phyloP scores from a whole-genome alignment of 2,797 vertebrate genomes.

The Spinus pinus region DNA sequence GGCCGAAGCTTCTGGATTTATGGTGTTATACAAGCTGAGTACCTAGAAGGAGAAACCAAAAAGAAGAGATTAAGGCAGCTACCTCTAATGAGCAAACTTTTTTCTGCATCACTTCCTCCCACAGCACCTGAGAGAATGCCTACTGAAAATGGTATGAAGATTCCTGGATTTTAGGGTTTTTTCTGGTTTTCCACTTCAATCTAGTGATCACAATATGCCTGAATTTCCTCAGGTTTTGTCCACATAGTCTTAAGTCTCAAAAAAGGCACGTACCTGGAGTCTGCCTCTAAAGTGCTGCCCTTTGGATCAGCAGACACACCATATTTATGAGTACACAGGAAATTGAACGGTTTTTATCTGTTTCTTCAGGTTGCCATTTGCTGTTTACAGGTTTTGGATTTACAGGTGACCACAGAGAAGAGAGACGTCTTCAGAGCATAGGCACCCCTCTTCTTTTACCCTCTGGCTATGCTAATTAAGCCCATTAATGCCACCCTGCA shows the following conservation, averaged over 20 bases:
- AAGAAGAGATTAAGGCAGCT: not conserved
- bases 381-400: not conserved
- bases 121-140: not conserved
- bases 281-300: not conserved
- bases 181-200: not conserved
- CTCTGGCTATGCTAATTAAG: not conserved
- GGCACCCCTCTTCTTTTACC: not conserved
- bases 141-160: not conserved
- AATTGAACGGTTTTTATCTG: not conserved
- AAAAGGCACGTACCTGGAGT: not conserved
- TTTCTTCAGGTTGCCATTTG: not conserved
- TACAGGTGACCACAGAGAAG: not conserved
- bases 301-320: not conserved
- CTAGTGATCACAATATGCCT: not conserved
- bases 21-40: constrained; percentile 92
- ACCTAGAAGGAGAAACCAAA: constrained; percentile 77
- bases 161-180: not conserved
- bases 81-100: not conserved
- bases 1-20: constrained; percentile 95
- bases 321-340: not conserved
- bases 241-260: not conserved
- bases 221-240: not conserved
- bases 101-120: not conserved
- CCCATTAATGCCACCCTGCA: not conserved
- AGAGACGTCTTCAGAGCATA: not conserved